phyloP scores from a whole-genome alignment of 1,140 invertebrate genomes.

The Parasteatoda tepidariorum region DNA sequence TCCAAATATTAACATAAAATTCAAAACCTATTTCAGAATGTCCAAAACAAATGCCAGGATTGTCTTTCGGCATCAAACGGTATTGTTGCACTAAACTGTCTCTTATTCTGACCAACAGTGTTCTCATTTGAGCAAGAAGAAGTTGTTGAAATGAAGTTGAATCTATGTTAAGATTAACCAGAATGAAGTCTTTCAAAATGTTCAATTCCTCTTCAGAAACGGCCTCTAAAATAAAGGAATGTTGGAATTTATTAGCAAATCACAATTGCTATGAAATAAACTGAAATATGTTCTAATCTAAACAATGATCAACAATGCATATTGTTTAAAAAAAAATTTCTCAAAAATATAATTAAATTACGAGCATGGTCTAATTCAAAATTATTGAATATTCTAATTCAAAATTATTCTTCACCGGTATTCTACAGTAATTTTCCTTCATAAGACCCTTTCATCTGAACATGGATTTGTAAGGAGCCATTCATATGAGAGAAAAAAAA shows the following conservation, averaged over 20 bases:
- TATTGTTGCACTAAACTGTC: slow-evolving; percentile 39
- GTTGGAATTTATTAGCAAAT: background rate
- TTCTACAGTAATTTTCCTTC: too few relatives aligned
- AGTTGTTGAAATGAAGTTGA: slow-evolving; percentile 35
- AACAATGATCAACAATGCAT: background rate
- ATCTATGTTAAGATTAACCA: slow-evolving; percentile 44
- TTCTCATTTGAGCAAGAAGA: slow-evolving; percentile 22
- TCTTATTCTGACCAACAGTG: slow-evolving; percentile 27
- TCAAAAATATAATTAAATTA: too few relatives aligned
- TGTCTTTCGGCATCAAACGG: background rate
- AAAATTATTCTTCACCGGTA: too few relatives aligned
- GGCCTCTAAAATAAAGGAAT: slow-evolving; percentile 10
- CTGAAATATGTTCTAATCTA: background rate
- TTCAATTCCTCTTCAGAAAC: background rate
- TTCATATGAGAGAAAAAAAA: too few relatives aligned
- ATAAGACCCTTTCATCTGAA: too few relatives aligned
- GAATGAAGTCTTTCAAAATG: slow-evolving; percentile 11
- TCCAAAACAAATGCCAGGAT: too few relatives aligned
- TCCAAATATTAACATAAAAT: too few relatives aligned
- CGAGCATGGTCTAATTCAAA: too few relatives aligned
- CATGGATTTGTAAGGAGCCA: too few relatives aligned
- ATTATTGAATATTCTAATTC: too few relatives aligned
- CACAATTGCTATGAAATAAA: background rate
- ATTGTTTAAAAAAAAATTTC: background rate
- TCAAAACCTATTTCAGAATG: too few relatives aligned